A percentile compares a stretch with the other conserved stretches of the same genome.
These are phyloP conservation scores for Notolabrus celidotus DNA, from an alignment of 2,797 vertebrate genomes.

Conservation along the genomic window DNA sequence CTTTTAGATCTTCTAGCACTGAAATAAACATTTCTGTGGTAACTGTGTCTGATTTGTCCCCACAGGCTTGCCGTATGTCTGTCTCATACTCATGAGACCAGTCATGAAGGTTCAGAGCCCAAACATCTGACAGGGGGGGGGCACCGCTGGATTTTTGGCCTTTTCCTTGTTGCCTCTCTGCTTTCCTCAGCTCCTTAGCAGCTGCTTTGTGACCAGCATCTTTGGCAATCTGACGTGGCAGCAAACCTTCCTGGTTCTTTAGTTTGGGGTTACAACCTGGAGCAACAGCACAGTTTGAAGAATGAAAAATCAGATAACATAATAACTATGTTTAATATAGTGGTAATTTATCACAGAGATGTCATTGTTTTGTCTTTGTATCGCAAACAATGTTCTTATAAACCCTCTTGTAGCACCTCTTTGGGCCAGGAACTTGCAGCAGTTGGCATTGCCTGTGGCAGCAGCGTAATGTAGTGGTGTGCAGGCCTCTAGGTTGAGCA, in stretches of 20 bases:
- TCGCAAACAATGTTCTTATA: no score
- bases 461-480: conserved; percentile 92
- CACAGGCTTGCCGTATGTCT: conserved; percentile 78
- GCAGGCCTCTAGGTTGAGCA: conserved; percentile 86
- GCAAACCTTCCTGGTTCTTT: conserved; percentile 86
- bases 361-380: no score
- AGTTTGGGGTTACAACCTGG: conserved; percentile 92
- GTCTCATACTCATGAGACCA: conserved; percentile 90
- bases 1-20: conserved; percentile 79
- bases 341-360: no score
- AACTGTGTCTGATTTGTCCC: conserved; percentile 58
- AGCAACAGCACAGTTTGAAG: conserved; percentile 40
- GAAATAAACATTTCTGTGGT: conserved; percentile 81
- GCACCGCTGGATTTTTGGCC: conserved; percentile 49
- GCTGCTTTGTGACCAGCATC: conserved; percentile 86
- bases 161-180: conserved; percentile 83
- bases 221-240: conserved; percentile 88
- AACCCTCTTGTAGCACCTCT: conserved; percentile 87
- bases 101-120: conserved; percentile 90
- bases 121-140: conserved; percentile 63
- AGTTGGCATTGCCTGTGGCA: conserved; percentile 85
- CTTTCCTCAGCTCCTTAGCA: conserved; percentile 85
- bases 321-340: no score
- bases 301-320: no score
- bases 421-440: conserved; percentile 94